Conservation (phyloP, 2,888 invertebrate genomes). For the Arenicola marina region DNA sequence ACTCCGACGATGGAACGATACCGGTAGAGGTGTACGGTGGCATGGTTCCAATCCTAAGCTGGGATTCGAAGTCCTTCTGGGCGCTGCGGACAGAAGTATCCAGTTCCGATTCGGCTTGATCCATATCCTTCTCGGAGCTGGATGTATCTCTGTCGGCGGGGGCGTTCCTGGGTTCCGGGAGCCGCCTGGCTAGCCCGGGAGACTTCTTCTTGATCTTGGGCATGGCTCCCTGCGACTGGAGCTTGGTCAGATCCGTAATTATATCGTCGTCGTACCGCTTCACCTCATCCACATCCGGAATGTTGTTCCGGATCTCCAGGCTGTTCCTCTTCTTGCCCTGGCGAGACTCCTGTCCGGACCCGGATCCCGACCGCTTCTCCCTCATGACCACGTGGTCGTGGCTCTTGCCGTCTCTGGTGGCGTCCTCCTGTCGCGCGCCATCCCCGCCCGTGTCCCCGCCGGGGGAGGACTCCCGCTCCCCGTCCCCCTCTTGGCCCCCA, state of each 20-base stretch:
- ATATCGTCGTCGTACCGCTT: constrained; percentile 47
- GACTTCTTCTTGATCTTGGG: constrained; percentile 56
- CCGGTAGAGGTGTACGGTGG: neutral
- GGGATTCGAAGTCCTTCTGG: constrained; percentile 10
- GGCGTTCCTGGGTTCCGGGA: constrained; percentile 29
- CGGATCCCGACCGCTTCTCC: no score
- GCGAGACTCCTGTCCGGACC: neutral
- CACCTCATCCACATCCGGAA: constrained; percentile 50
- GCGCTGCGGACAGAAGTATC: constrained; percentile 20
- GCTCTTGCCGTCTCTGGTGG: neutral
- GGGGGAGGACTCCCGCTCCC: neutral
- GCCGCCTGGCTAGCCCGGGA: constrained; percentile 55
- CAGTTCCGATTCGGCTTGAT: constrained; percentile 14
- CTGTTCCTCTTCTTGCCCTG: constrained; percentile 45
- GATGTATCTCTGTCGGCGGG: constrained; percentile 35
- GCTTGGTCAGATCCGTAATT: constrained; percentile 37
- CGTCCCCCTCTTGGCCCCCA: no score
- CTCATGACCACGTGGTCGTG: no score
- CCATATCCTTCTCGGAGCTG: constrained; percentile 42
- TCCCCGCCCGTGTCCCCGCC: neutral
- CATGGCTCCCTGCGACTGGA: constrained; percentile 45
- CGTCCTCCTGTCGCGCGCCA: neutral
- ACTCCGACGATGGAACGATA: neutral
- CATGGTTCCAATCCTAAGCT: neutral
- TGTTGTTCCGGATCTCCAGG: constrained; percentile 57